Evolutionary conservation across 2,797 vertebrate genomes (phyloP).

Genomic region (Heliangelus exortis): DNA sequence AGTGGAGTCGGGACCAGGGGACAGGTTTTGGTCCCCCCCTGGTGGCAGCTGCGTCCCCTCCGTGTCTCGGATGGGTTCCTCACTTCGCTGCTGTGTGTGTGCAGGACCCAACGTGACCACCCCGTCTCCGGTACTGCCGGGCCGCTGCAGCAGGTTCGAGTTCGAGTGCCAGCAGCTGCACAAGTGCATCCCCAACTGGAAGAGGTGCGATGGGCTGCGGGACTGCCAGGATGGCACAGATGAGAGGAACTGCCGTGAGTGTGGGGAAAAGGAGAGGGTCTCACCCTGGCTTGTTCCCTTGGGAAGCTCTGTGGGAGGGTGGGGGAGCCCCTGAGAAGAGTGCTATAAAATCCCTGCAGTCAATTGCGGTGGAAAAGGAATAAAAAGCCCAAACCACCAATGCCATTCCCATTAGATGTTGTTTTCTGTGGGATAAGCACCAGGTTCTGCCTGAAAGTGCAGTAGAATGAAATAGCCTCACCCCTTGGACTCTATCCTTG

Average conservation of each 20-base stretch:
- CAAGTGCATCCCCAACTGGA: conserved; percentile 93
- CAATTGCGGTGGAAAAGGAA: not conserved
- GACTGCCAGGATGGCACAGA: conserved; percentile 92
- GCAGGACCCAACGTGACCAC: conserved; percentile 64
- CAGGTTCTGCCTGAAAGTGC: not conserved
- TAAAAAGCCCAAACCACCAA: not conserved
- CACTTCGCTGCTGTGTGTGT: not conserved
- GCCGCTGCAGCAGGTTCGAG: conserved; percentile 85
- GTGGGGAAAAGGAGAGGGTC: fast-evolving
- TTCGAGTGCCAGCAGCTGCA: conserved; percentile 86
- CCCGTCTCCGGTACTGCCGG: conserved; percentile 44
- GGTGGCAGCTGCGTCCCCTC: not conserved
- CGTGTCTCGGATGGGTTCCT: not conserved
- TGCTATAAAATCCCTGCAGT: not conserved
- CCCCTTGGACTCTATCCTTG: not conserved
- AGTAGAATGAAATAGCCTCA: not conserved
- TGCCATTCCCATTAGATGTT: not conserved
- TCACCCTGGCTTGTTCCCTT: fast-evolving
- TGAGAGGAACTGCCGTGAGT: conserved; percentile 91
- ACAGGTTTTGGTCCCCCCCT: not conserved
- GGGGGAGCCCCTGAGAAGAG: not conserved
- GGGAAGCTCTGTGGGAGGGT: not conserved
- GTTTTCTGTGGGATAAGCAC: not conserved
- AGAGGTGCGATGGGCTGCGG: conserved; percentile 86
- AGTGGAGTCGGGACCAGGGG: conserved; percentile 13